Base-by-base conservation (phyloP, 2,113 vertebrate genomes). In the Scatophagus argus region DNA sequence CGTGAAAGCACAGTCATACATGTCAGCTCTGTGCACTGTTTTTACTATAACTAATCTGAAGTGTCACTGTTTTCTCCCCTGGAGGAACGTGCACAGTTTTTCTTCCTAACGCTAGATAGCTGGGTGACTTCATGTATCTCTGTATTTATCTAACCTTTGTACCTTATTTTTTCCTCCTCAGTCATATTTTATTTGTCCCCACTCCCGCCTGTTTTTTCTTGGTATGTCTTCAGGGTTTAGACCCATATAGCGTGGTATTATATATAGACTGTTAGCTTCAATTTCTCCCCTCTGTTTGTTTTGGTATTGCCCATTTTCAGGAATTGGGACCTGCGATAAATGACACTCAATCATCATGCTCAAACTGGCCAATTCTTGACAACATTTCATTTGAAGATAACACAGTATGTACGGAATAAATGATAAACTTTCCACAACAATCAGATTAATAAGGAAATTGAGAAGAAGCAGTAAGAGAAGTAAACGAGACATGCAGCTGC, bases 401-500 rank as follows among this genome's bases (percentile, higher is more conserved):
- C 14, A n/a, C 32, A 21, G n/a, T n/a, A 8, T 41, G 19, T 34
- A 51, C 13, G 5, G 39, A 31, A 25, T 6, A 63, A 83, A 69
- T 16, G 0, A 70, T 66, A 13, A 58, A 59, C 44, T 47, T 47
- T 63, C 65, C 41, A 58, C 12, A 65, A 58, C 19, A 21, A 54
- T 32, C 2, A 11, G n/a, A 39, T 17, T 17, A 39, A 61, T 10
- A 63, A 29, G 13, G 46, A 32, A 12, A 47, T 0, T 17, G 64
- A 81, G 41, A 39, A 70, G 38, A 27, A 62, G 52, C 36, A 78
- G 39, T 38, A 49, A n/a, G 29, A 58, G 31, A 27, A 31, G 25
- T 59, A 66, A 75, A 74, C 46, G 34, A 54, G 52, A 77, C 43
- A 58, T 56, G 73, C 70, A 90, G 82, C 75, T 74, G 66, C 55